phyloP scores from a whole-genome alignment of 2,797 vertebrate genomes.

The Graptemys geographica region DNA sequence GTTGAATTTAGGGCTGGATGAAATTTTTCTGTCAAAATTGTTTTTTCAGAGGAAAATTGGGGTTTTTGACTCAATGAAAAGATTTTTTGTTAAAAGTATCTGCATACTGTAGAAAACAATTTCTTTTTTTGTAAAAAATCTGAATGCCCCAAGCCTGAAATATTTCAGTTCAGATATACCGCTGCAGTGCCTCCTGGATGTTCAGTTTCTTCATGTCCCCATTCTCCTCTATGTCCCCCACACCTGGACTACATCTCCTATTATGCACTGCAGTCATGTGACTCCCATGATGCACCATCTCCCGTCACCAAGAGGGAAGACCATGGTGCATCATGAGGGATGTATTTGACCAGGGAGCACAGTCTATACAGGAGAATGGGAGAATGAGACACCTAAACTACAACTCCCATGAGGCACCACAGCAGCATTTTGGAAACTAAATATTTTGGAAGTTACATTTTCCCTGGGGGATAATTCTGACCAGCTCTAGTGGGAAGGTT shows the following conservation, averaged over 20 bases:
- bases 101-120: not conserved
- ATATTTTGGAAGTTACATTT: slow-evolving; percentile 47
- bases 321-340: not conserved
- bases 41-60: slow-evolving; percentile 35
- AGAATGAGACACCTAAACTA: not conserved
- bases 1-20: not conserved
- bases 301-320: not conserved
- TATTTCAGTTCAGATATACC: not conserved
- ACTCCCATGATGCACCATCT: not conserved
- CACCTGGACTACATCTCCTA: no score
- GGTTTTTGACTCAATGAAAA: not conserved
- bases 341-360: not conserved
- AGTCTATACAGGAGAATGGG: not conserved
- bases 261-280: not conserved
- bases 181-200: not conserved
- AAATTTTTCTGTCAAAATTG: slow-evolving; percentile 12
- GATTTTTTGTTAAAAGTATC: not conserved
- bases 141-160: not conserved
- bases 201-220: not conserved
- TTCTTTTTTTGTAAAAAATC: not conserved
- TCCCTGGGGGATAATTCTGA: not conserved
- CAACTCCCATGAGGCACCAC: not conserved
- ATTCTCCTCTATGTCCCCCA: not conserved
- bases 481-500: slow-evolving; percentile 54
- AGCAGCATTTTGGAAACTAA: slow-evolving; percentile 32